Evolutionary conservation across 2,113 vertebrate species (phyloP).

Genomic region (Hyla sarda): DNA sequence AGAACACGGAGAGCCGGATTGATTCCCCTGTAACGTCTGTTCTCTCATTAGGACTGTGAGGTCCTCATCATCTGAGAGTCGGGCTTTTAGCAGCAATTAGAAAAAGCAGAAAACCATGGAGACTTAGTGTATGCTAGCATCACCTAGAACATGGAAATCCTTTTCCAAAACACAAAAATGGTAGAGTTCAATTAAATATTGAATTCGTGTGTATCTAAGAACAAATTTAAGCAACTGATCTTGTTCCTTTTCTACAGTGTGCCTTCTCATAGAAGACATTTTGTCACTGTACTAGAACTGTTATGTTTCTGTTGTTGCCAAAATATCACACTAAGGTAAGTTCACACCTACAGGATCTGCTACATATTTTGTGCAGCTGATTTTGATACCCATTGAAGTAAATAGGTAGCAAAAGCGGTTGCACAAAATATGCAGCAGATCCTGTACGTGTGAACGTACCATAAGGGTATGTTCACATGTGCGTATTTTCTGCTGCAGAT

Average conservation of each 20-base stretch:
- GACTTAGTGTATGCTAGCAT: slow-evolving; percentile 52
- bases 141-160: slow-evolving; percentile 53
- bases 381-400: too few relatives aligned
- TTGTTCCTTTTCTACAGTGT: background rate
- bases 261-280: background rate
- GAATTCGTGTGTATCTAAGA: slow-evolving; percentile 25
- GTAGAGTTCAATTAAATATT: slow-evolving; percentile 53
- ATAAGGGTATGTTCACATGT: too few relatives aligned
- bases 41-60: slow-evolving; percentile 13
- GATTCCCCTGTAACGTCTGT: background rate
- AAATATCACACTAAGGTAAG: too few relatives aligned
- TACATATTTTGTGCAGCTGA: too few relatives aligned
- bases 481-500: too few relatives aligned
- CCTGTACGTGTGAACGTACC: too few relatives aligned
- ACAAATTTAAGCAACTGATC: slow-evolving; percentile 47
- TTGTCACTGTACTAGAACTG: background rate
- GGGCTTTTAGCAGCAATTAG: slow-evolving; percentile 33
- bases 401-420: too few relatives aligned
- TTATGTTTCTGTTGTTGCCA: too few relatives aligned
- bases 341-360: too few relatives aligned
- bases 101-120: slow-evolving; percentile 47
- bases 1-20: background rate
- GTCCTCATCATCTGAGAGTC: background rate
- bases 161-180: slow-evolving; percentile 49
- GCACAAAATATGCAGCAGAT: too few relatives aligned